phyloP scores from a whole-genome alignment of 2,113 vertebrate genomes.

The Misgurnus anguillicaudatus region DNA sequence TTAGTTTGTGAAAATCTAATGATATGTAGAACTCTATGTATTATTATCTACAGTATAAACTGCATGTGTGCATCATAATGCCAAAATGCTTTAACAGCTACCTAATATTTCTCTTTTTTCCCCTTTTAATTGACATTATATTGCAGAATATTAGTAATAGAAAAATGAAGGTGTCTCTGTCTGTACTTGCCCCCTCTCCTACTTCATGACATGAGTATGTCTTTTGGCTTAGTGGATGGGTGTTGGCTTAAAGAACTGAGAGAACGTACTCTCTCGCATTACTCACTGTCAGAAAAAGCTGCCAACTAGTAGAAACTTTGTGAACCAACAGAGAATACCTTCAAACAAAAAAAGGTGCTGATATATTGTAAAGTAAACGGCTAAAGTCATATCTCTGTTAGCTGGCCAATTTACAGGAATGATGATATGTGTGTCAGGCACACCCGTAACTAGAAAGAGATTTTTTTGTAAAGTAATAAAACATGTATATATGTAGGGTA shows the following conservation, averaged over 20 bases:
- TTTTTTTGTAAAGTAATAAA: neutral
- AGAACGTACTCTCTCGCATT: constrained; percentile 1
- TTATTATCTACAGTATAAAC: neutral
- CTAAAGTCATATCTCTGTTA: neutral
- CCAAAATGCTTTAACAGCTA: neutral
- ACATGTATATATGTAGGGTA: neutral
- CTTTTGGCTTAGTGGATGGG: neutral
- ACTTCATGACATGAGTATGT: constrained; percentile 4
- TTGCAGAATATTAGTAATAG: neutral
- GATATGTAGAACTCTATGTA: neutral
- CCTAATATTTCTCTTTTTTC: neutral
- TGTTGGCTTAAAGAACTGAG: constrained; percentile 27
- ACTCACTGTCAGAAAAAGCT: constrained; percentile 20
- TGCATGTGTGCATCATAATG: neutral
- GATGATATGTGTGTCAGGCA: neutral
- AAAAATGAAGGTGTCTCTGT: constrained; percentile 3
- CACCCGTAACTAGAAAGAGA: neutral
- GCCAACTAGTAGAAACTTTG: neutral
- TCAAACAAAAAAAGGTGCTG: neutral
- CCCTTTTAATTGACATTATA: neutral
- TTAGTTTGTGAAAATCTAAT: too few relatives aligned
- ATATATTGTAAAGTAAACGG: constrained; percentile 2
- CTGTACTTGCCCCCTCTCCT: constrained; percentile 21
- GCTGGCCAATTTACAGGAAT: neutral
- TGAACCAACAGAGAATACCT: constrained; percentile 3